These are phyloP conservation scores for Desoria tigrina DNA, from an alignment of 2,888 invertebrate genomes.

Conservation along the genomic window DNA sequence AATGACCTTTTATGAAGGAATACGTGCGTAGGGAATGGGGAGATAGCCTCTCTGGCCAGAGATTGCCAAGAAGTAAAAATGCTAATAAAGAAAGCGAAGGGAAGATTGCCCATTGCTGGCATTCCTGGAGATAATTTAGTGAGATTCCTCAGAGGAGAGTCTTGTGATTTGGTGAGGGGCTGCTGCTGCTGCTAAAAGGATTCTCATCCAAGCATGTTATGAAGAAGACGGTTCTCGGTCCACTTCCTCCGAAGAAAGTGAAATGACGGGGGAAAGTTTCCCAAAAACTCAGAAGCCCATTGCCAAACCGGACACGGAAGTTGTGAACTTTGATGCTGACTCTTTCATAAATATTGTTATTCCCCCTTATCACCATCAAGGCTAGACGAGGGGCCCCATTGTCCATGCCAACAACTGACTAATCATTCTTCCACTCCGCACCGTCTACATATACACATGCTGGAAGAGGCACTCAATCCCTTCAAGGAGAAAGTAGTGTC, in stretches of 20 bases:
- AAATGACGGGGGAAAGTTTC: neutral
- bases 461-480: no score
- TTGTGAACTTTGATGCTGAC: slow-evolving; percentile 52
- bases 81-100: slow-evolving; percentile 43
- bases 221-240: slow-evolving; percentile 46
- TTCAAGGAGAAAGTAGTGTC: no score
- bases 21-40: neutral
- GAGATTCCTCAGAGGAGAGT: slow-evolving; percentile 50
- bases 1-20: neutral
- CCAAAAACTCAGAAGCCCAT: neutral
- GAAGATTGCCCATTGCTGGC: slow-evolving; percentile 31
- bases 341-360: slow-evolving; percentile 42
- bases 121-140: slow-evolving; percentile 51
- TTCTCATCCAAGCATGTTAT: slow-evolving; percentile 44
- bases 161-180: slow-evolving; percentile 18
- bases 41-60: neutral
- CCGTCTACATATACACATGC: neutral
- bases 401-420: slow-evolving; percentile 12
- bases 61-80: slow-evolving; percentile 30
- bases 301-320: slow-evolving; percentile 47
- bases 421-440: neutral
- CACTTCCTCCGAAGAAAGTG: slow-evolving; percentile 31
- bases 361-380: slow-evolving; percentile 5
- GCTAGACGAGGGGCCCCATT: neutral
- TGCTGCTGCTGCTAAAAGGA: slow-evolving; percentile 37